Base-by-base conservation (phyloP, 2,797 vertebrate genomes). In the Syndactyla subalaris region DNA sequence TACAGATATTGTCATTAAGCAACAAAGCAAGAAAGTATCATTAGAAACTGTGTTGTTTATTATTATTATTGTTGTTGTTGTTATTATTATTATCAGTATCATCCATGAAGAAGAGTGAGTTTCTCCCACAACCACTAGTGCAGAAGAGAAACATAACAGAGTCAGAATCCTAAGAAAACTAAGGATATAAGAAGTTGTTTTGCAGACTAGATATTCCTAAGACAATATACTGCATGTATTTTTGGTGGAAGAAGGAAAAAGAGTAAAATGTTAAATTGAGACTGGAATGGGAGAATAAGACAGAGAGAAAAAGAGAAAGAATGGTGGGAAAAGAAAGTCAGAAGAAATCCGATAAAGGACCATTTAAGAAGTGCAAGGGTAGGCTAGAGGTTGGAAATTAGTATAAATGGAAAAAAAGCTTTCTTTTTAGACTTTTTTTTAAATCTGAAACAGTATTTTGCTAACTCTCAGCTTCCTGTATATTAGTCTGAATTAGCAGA, bases 401-500 rank as follows among this genome's bases (percentile, higher is more conserved):
- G 63, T 96, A 76, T 72, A 94, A 88, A 92, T 93, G 43, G 32
- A 59, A 87, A 90, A 90, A 79, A 16, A 61, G 34, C 41, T 92
- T 82, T 67, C 13, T 72, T 92, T 71, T 49, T 77, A 32, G 34
- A 52, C 23, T 72, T 86, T 39, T 5, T 58, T 83, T 48, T 59
- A 38, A 29, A 30, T 65, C 58, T 88, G 62, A 71, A 89, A 52
- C 66, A 71, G 38, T 77, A 76, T 92, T 95, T 94, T 92, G n/a
- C 91, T 87, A 87, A 79, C 39, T 92, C 36, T 57, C 39, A 38
- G 39, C 88, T 92, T 95, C 65, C 27, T 30, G 9, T 95, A 59
- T 79, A 94, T 91, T 92, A 86, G 52, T 92, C 74, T 94, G 93
- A 96, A 95, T 95, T 96, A 96, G 77, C 87, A 96, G 87, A 96